Base-by-base conservation (phyloP, 2,113 vertebrate species). In the Recurvirostra avosetta region DNA sequence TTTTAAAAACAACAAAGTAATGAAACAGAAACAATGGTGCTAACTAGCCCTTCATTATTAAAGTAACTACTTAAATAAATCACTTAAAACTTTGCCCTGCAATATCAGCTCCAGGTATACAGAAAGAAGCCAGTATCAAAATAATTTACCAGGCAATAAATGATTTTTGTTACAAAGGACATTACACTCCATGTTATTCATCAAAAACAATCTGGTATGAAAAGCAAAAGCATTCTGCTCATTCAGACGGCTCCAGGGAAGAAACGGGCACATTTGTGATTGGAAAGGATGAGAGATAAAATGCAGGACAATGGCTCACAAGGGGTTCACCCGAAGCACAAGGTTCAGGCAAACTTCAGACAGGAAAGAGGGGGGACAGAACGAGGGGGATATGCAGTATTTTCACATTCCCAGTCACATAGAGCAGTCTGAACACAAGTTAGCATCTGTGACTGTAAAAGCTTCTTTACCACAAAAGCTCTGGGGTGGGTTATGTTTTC, bases 221-320 rank as follows among this genome's bases (percentile, higher is more conserved):
- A 79, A 86, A 68, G 41, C 38, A 95, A 96, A 88, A 92, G 59
- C 62, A 82, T 92, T 88, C 56, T 70, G 74, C 29, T 94, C 68
- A 49, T 89, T 92, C 66, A 78, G 68, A 43, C 62, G 88, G 65
- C 59, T 91, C 86, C 65, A 65, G 17, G 70, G 41, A 88, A 91
- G 38, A 80, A 56, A 40, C 0, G 41, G 36, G 65, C 14, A 5
- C 5, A 2, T 73, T 79, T 73, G 20, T 4, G 11, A 83, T 9
- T 27, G 22, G 25, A 70, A 91, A 86, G n/a, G 38, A 78, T 40
- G 22, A 74, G 34, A 80, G 27, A 80, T 0, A 68, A 83, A 84
- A 72, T 7, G 47, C 16, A 62, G 32, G 10, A 75, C 22, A 11
- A 11, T 3, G 3, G 32, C 58, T 90, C 86, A 58, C 22, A n/a